These are phyloP conservation scores for Corythoichthys haematopterus DNA, from an alignment of 2,113 vertebrate species.

Conservation along the genomic window DNA sequence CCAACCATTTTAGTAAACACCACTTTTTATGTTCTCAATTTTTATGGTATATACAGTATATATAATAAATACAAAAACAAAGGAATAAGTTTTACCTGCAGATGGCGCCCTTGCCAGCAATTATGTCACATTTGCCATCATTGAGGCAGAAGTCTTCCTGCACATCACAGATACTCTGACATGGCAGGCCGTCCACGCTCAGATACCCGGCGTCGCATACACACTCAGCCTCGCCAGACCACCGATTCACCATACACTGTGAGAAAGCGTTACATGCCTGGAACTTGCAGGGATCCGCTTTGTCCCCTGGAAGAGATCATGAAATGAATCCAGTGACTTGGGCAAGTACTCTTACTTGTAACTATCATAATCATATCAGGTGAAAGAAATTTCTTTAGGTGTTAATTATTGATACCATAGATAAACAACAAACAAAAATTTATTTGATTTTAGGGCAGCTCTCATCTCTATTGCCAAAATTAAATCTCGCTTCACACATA, in stretches of 20 bases:
- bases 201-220: conserved; percentile 85
- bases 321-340: neutral
- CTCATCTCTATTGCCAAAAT: too few relatives aligned
- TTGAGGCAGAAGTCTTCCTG: conserved; percentile 87
- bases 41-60: too few relatives aligned
- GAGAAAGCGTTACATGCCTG: conserved; percentile 94
- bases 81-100: conserved; percentile 78
- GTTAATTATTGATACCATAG: too few relatives aligned
- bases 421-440: too few relatives aligned
- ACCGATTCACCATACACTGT: conserved; percentile 80
- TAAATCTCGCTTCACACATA: too few relatives aligned
- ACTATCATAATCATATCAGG: neutral
- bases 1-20: neutral
- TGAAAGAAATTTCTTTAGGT: too few relatives aligned
- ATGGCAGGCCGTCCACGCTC: conserved; percentile 85
- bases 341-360: neutral
- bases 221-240: conserved; percentile 87
- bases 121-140: conserved; percentile 90
- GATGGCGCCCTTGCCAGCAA: conserved; percentile 88
- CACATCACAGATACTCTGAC: conserved; percentile 87
- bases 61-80: too few relatives aligned
- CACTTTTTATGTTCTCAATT: too few relatives aligned
- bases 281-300: conserved; percentile 92
- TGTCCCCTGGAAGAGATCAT: conserved; percentile 74
- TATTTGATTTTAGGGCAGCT: too few relatives aligned